Conservation (phyloP, 2,888 invertebrate species). For the Perithous albicinctus region DNA sequence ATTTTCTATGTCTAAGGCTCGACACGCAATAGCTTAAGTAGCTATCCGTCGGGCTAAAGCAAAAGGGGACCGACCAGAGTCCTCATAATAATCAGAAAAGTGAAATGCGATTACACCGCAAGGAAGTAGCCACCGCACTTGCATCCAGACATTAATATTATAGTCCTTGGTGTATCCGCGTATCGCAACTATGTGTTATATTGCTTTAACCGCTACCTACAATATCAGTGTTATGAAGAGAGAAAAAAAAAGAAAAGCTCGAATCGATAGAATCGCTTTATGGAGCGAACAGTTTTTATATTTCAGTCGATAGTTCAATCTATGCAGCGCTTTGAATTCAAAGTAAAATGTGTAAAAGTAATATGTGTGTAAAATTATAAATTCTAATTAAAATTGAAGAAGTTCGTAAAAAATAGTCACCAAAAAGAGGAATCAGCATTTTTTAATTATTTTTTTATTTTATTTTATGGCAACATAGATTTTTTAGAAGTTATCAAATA, state of each 20-base stretch:
- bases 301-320: not conserved
- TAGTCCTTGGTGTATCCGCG: conserved; percentile 47
- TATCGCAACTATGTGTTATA: conserved; percentile 39
- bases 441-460: no score
- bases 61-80: conserved; percentile 31
- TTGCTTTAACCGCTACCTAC: not conserved
- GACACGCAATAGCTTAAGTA: conserved; percentile 71
- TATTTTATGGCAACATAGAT: no score
- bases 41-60: conserved; percentile 9
- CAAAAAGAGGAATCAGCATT: no score
- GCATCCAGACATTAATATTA: conserved; percentile 54
- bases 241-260: conserved; percentile 5
- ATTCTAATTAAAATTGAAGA: no score
- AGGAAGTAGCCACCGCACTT: conserved; percentile 52
- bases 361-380: no score
- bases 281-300: not conserved
- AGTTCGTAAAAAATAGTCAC: no score
- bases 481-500: no score
- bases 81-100: conserved; percentile 72
- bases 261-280: not conserved
- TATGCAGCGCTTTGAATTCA: not conserved
- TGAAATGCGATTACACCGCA: conserved; percentile 73
- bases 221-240: not conserved
- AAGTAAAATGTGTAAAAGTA: no score
- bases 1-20: conserved; percentile 47